Evolutionary conservation across 2,888 invertebrate genomes (phyloP).

Genomic region (Neoscelio sp.): DNA sequence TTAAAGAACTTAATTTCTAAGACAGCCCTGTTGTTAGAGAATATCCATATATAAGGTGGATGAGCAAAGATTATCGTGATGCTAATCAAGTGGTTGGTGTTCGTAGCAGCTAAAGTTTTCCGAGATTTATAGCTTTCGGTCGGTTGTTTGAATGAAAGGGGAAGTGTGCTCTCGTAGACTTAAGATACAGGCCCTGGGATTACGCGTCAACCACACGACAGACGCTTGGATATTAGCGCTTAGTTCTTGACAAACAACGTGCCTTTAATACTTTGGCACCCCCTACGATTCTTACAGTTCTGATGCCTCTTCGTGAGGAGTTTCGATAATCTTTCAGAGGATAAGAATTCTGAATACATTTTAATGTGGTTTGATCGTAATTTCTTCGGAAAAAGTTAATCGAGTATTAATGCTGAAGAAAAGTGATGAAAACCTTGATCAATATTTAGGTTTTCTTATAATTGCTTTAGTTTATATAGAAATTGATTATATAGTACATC

Average conservation of each 20-base stretch:
- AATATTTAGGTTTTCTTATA: no score
- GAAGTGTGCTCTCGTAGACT: conserved; percentile 43
- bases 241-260: conserved; percentile 50
- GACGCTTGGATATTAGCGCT: conserved; percentile 62
- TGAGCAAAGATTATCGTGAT: conserved; percentile 42
- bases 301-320: no score
- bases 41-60: no score
- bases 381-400: not conserved
- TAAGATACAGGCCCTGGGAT: conserved; percentile 72
- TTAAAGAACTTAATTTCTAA: no score
- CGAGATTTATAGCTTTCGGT: conserved; percentile 69
- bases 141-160: conserved; percentile 55
- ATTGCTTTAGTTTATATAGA: no score
- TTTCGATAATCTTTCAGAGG: no score
- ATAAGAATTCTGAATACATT: not conserved
- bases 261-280: conserved; percentile 1
- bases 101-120: conserved; percentile 64
- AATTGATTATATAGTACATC: no score
- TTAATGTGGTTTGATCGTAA: not conserved
- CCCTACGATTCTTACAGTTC: not conserved
- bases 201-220: conserved; percentile 77
- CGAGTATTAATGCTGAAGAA: no score
- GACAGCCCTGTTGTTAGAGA: no score
- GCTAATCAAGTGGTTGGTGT: conserved; percentile 55
- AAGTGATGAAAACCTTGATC: not conserved